Evolutionary conservation across 2,113 vertebrate species (phyloP).

Genomic region (Crotalus helleri): DNA sequence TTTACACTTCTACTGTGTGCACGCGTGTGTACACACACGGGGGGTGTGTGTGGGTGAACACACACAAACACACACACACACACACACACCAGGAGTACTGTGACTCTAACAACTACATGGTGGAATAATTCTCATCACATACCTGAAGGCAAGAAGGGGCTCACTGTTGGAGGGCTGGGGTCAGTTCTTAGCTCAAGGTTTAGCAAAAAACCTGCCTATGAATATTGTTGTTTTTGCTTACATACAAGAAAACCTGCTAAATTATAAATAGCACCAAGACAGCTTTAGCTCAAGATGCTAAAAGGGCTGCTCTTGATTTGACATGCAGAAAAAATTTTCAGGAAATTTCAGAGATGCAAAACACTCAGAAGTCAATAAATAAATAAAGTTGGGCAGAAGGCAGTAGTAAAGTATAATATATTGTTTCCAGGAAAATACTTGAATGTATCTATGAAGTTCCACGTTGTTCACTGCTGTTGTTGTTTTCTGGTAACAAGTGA

Average conservation of each 20-base stretch:
- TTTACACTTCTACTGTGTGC: not conserved
- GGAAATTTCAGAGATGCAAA: not conserved
- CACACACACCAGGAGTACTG: not conserved
- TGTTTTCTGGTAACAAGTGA: not conserved
- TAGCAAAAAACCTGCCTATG: not conserved
- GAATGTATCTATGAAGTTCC: not conserved
- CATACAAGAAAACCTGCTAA: not conserved
- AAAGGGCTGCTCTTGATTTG: not conserved
- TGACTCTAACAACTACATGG: not conserved
- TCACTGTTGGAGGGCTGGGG: not conserved
- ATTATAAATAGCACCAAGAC: not conserved
- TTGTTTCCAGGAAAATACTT: not conserved
- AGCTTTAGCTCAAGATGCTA: not conserved
- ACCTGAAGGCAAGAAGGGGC: not conserved
- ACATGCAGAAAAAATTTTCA: not conserved
- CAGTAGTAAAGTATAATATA: not conserved
- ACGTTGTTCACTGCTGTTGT: not conserved
- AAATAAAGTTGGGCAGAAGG: not conserved
- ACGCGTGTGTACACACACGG: accelerated
- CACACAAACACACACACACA: not conserved
- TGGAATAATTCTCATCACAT: not conserved
- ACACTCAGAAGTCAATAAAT: not conserved
- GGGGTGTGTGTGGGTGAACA: too few relatives aligned
- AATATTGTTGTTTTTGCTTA: not conserved
- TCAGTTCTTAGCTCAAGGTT: not conserved